Evolutionary conservation across 2,113 vertebrate species (phyloP), one percentile per base, ranked within the genome.

Genomic region (Pipa parva): DNA sequence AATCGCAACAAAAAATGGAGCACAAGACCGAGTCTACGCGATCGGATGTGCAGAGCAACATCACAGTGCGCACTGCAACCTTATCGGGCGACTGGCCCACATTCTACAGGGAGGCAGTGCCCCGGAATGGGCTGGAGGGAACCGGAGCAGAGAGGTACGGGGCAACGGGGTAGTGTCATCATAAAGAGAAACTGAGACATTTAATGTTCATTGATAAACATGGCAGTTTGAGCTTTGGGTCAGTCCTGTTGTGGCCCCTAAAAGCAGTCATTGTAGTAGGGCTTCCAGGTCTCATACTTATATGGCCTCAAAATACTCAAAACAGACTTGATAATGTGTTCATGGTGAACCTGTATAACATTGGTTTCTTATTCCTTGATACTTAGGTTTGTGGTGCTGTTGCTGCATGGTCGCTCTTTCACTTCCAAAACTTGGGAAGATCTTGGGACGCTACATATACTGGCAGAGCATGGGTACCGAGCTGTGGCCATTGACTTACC

Each of bases 371-470:
- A 46, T 58, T 22, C 12, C 4, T 27, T n/a, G n/a, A 4, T 18
- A 22, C 22, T 6, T 77, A 98, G 95, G 79, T 78, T 89, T 1
- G 84, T 93, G 42, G 87, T 99, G 61, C 83, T 98, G 17, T 76
- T 99, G 63, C 86, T 99, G 31, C 95, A 99, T 0, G 97, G 97
- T 20, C 94, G 92, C 73, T 91, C 94, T 0, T 98, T 97, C 81
- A 92, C 83, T 51, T 98, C 97, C 7, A 87, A 84, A 78, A 96
- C 89, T 0, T 99, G 97, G 97, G 93, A 97, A 70, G 86, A 89
- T 59, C 76, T 98, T 54, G 95, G 95, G 13, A 97, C 95, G 0
- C 87, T 99, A 80, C 79, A 87, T 0, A 77, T 96, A n/a, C 84
- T 99, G 3, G 90, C 93, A 0, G 78, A 79, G 13, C 88, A 87